Conservation (phyloP, 2,113 vertebrate species). For the Phocoena phocoena region DNA sequence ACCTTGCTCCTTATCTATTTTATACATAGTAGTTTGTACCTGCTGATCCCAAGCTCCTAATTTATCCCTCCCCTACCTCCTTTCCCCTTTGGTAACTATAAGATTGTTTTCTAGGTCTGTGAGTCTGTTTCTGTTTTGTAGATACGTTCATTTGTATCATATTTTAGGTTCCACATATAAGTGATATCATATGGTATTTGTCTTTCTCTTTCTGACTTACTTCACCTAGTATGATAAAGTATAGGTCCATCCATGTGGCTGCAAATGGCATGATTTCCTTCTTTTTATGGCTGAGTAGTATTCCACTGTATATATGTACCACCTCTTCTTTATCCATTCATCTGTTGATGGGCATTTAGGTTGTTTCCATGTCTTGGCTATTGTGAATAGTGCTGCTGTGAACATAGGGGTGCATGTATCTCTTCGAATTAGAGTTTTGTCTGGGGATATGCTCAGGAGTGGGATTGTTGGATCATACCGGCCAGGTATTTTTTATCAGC, state of each 20-base stretch:
- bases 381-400: background rate
- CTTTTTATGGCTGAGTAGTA: too few species aligned
- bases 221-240: too few species aligned
- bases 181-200: too few species aligned
- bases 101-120: background rate
- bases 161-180: too few species aligned
- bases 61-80: background rate
- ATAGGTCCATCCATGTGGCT: too few species aligned
- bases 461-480: background rate
- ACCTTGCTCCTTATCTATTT: background rate
- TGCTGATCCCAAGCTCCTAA: background rate
- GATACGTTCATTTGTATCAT: too few species aligned
- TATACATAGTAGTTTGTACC: background rate
- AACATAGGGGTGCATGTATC: background rate
- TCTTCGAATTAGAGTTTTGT: background rate
- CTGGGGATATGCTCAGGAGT: background rate
- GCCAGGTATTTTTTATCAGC: background rate
- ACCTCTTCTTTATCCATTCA: too few species aligned
- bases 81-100: background rate
- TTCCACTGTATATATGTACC: too few species aligned
- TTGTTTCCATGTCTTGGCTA: too few species aligned
- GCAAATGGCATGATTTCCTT: too few species aligned
- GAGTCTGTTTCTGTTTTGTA: background rate
- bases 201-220: too few species aligned
- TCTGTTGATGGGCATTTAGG: too few species aligned